These are phyloP conservation scores for Drosophila quadrilineata DNA, from an alignment of 1,140 invertebrate genomes.

Conservation along the genomic window DNA sequence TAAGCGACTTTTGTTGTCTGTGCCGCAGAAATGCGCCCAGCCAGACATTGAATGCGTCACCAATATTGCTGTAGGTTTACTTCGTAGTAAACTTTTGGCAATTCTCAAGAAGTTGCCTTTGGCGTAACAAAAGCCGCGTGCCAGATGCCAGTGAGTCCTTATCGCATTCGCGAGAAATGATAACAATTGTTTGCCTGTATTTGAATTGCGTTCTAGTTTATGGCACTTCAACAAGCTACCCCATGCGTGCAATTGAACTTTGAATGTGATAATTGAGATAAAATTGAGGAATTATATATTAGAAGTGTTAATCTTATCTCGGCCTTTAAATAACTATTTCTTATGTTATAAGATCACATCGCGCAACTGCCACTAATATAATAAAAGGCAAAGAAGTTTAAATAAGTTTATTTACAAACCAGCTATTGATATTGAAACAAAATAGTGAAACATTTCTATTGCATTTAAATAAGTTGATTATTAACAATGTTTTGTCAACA, in stretches of 20 bases:
- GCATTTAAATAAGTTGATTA: not conserved
- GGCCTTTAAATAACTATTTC: slow-evolving; percentile 23
- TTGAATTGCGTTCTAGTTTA: slow-evolving; percentile 62
- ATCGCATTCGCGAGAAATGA: slow-evolving; percentile 26
- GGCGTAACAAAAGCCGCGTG: slow-evolving; percentile 33
- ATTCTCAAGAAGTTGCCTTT: slow-evolving; percentile 24
- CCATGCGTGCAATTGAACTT: slow-evolving; percentile 30
- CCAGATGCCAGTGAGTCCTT: no score
- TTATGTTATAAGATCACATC: slow-evolving; percentile 15
- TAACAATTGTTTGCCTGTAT: not conserved
- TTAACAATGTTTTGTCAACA: not conserved
- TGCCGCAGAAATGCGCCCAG: slow-evolving; percentile 27
- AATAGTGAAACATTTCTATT: not conserved
- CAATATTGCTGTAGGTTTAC: slow-evolving; percentile 36
- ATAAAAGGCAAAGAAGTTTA: not conserved
- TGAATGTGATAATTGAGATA: slow-evolving; percentile 19
- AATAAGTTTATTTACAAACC: not conserved
- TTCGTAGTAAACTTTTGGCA: slow-evolving; percentile 43
- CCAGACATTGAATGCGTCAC: slow-evolving; percentile 54
- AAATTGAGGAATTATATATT: not conserved
- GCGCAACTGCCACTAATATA: no score
- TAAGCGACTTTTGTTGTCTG: slow-evolving; percentile 28
- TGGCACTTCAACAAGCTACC: slow-evolving; percentile 2
- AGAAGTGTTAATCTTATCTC: slow-evolving; percentile 27
- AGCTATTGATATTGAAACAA: slow-evolving; percentile 8